Evolutionary conservation across 2,888 invertebrate species (phyloP), one percentile per base, ranked within the genome.

Genomic region (Nebria salina): DNA sequence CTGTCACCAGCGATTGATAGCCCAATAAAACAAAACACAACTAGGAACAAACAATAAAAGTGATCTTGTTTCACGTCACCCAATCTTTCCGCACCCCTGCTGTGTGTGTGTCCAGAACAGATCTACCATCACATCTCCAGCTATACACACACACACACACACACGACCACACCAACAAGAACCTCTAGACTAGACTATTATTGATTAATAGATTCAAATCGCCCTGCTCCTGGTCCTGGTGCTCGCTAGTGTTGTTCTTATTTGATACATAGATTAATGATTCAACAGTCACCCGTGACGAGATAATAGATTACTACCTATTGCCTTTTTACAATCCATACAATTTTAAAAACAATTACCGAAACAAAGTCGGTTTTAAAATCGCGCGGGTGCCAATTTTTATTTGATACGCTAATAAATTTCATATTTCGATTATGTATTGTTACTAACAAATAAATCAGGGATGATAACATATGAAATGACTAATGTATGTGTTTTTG

Each of bases 11-110:
- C 42, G 79, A 79, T 79, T 79, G 79, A 79, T 79, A 74, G 68
- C 74, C 79, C 79, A 79, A 79, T 79, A 79, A 79, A 75, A 74
- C 20, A 79, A 74, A 75, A 75, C 79, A 79, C 68, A 65, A 68
- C 75, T 26, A 54, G 20, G 43, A 74, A 43, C 79, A 79, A 79
- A 79, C 79, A 79, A 79, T 79, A 26, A 34, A 26, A 43, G 74
- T 74, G 79, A 79, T 75, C 25, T 66, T 68, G 74, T 70, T 25
- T n/a, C 20, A 25, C 7, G 4, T 54, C 11, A 11, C 2, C 54
- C 54, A 54, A 54, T 54, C 70, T 25, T 11, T 70, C 26, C 34
- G 25, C 20, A 20, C 20, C 11, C 34, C 20, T 15, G 25, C 34
- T 25, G 25, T 7, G 20, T 66, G 66, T 66, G 66, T 66, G 66